phyloP scores from a whole-genome alignment of 64 coral and sea anemone species.

The Cladopsammia gracilis region DNA sequence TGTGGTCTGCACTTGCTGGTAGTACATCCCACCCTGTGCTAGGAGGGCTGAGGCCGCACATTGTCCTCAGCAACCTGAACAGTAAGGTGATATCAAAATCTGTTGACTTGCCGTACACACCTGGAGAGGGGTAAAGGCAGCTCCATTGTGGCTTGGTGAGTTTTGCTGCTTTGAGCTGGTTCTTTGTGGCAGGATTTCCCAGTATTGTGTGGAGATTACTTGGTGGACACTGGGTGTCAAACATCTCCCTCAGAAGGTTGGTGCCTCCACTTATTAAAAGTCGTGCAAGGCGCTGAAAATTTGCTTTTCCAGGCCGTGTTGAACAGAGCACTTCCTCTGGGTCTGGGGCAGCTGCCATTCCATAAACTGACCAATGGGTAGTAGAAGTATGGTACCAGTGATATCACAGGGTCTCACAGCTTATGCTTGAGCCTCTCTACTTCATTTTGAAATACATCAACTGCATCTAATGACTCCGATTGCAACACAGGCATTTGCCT shows the following conservation, averaged over 20 bases:
- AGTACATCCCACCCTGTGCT: background rate
- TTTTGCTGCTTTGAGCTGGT: background rate
- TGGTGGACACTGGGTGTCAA: conserved; percentile 10
- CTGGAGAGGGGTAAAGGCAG: background rate
- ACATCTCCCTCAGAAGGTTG: background rate
- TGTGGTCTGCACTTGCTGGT: background rate
- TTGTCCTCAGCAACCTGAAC: conserved; percentile 1
- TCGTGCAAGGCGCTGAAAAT: background rate
- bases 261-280: background rate
- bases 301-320: conserved; percentile 4
- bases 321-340: background rate
- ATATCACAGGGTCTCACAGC: too few species aligned
- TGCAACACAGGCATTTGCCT: too few species aligned
- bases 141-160: background rate
- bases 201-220: background rate
- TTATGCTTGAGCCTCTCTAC: too few species aligned
- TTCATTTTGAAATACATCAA: too few species aligned
- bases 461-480: too few species aligned
- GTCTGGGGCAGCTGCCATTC: too few species aligned
- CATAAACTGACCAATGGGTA: too few species aligned
- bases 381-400: too few species aligned
- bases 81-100: conserved; percentile 27
- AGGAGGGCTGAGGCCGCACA: background rate
- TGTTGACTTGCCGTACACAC: background rate
- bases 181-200: background rate